These are phyloP conservation scores for Buathra laborator DNA, from an alignment of 2,888 invertebrate species.

Conservation along the genomic window DNA sequence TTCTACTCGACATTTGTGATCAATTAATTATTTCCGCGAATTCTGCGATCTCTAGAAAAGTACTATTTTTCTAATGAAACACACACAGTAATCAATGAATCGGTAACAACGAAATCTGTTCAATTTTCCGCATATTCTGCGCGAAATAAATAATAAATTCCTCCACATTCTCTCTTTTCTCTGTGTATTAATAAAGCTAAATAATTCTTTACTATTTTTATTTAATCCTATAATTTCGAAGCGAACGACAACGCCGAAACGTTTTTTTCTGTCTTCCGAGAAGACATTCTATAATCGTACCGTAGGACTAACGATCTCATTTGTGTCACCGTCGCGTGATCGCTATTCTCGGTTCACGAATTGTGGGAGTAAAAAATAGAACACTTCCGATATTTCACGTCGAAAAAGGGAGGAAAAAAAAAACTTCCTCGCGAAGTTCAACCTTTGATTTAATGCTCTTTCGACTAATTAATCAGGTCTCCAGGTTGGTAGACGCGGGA, in stretches of 20 bases:
- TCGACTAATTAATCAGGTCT: constrained; percentile 14
- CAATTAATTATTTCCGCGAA: too few relatives aligned
- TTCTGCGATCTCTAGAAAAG: too few relatives aligned
- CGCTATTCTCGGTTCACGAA: neutral
- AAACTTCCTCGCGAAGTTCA: neutral
- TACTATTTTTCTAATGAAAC: too few relatives aligned
- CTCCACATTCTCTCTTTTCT: too few relatives aligned
- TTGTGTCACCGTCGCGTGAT: constrained; percentile 26
- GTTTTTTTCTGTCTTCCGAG: neutral
- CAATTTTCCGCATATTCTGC: too few relatives aligned
- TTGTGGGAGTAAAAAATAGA: constrained; percentile 25
- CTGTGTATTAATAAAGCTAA: too few relatives aligned
- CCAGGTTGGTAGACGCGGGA: neutral
- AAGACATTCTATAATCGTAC: constrained; percentile 22
- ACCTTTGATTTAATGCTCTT: constrained; percentile 24
- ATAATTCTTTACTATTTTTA: too few relatives aligned
- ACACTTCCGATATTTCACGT: neutral
- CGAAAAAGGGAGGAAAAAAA: neutral
- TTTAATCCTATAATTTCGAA: neutral
- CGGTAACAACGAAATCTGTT: too few relatives aligned
- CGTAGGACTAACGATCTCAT: constrained; percentile 1
- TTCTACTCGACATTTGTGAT: too few relatives aligned
- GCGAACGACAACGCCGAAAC: constrained; percentile 10
- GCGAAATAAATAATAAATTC: too few relatives aligned
- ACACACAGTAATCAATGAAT: too few relatives aligned